Evolutionary conservation across 2,888 invertebrate genomes (phyloP).

Genomic region (Leptinotarsa peninsularis): DNA sequence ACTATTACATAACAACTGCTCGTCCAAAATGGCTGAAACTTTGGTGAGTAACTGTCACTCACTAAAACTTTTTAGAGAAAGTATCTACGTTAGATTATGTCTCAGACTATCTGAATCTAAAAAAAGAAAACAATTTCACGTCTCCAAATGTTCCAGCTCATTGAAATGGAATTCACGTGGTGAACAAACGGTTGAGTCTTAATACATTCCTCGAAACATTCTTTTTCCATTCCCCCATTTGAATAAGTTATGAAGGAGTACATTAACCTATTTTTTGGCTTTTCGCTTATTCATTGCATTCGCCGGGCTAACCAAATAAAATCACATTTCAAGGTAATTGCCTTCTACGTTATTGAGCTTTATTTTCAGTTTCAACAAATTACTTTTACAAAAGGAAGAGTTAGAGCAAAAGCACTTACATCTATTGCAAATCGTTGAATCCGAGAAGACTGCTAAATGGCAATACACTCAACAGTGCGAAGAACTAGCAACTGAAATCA

Average conservation of each 20-base stretch:
- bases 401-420: slow-evolving; percentile 93
- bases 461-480: slow-evolving; percentile 94
- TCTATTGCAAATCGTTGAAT: slow-evolving; percentile 88
- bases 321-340: neutral
- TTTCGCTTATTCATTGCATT: neutral
- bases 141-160: neutral
- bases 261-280: slow-evolving; percentile 2
- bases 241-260: slow-evolving; percentile 9
- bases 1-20: no score
- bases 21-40: no score
- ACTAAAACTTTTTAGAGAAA: no score
- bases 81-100: no score
- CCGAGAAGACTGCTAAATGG: slow-evolving; percentile 92
- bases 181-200: neutral
- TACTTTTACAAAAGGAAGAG: slow-evolving; percentile 89
- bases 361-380: slow-evolving; percentile 83
- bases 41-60: no score
- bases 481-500: slow-evolving; percentile 88
- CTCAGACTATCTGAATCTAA: neutral
- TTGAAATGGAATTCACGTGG: slow-evolving; percentile 1
- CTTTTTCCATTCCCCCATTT: slow-evolving; percentile 9
- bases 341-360: neutral
- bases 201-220: neutral
- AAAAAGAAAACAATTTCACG: neutral
- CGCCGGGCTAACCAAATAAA: neutral